phyloP scores from a whole-genome alignment of 2,113 vertebrate species.

The Tyrannus savana region DNA sequence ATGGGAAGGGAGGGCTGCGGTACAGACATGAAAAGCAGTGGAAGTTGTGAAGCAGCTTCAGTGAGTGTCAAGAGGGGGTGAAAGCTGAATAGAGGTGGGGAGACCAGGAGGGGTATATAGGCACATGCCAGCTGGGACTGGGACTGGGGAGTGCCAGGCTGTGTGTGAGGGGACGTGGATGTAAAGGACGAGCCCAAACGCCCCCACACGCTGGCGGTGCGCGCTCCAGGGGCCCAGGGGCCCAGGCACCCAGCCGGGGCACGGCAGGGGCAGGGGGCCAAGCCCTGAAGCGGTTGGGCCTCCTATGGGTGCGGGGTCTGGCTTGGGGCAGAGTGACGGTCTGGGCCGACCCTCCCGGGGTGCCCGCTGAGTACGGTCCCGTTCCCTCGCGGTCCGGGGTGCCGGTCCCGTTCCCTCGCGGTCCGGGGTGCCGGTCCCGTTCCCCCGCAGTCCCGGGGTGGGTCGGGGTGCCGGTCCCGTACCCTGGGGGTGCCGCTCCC shows the following conservation, averaged over 20 bases:
- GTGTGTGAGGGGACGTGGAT: not conserved
- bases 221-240: not conserved
- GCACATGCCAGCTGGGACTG: fast-evolving
- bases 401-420: not conserved
- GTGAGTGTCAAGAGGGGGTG: not conserved
- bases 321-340: not conserved
- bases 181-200: not conserved
- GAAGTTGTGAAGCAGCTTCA: not conserved
- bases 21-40: too few species aligned
- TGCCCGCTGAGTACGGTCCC: not conserved
- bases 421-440: not conserved
- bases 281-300: too few species aligned
- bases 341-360: not conserved
- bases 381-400: not conserved
- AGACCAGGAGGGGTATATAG: not conserved
- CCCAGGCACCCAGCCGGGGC: fast-evolving
- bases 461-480: not conserved
- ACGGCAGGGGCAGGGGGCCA: not conserved
- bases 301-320: not conserved
- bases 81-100: not conserved
- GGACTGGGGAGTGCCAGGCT: not conserved
- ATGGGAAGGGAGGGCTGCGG: too few species aligned
- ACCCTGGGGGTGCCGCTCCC: too few species aligned
- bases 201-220: not conserved
- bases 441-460: not conserved